Conservation (phyloP, 2,113 vertebrate genomes). For the Embiotoca jacksoni region DNA sequence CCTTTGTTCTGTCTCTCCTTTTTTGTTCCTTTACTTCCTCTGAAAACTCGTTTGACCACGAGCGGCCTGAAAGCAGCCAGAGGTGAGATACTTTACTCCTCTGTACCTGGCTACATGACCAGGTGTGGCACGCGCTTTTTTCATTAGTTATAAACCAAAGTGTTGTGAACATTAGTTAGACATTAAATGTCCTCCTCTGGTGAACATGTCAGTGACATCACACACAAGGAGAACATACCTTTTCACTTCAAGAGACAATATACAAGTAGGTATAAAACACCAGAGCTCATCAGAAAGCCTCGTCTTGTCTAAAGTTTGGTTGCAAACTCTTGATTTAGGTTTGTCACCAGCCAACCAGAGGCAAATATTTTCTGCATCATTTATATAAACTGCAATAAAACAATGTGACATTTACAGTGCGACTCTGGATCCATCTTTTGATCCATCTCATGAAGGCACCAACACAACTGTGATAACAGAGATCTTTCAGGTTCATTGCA, state of each 20-base stretch:
- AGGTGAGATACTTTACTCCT: background rate
- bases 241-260: background rate
- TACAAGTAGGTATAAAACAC: too few species aligned
- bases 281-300: too few species aligned
- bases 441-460: background rate
- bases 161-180: too few species aligned
- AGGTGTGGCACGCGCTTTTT: too few species aligned
- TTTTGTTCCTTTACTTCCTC: background rate
- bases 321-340: background rate
- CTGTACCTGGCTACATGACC: too few species aligned
- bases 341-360: background rate
- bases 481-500: background rate
- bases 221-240: background rate
- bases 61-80: background rate
- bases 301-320: background rate
- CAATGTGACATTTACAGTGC: background rate
- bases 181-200: background rate
- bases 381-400: background rate
- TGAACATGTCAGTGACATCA: background rate
- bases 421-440: background rate
- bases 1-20: constrained; percentile 14
- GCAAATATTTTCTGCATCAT: background rate
- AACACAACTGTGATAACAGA: background rate
- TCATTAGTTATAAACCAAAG: too few species aligned
- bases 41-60: background rate